Percentiles rank a stretch among this genome's conserved stretches.
Evolutionary conservation across 2,797 vertebrate genomes (phyloP).

Genomic region (Paguma larvata): DNA sequence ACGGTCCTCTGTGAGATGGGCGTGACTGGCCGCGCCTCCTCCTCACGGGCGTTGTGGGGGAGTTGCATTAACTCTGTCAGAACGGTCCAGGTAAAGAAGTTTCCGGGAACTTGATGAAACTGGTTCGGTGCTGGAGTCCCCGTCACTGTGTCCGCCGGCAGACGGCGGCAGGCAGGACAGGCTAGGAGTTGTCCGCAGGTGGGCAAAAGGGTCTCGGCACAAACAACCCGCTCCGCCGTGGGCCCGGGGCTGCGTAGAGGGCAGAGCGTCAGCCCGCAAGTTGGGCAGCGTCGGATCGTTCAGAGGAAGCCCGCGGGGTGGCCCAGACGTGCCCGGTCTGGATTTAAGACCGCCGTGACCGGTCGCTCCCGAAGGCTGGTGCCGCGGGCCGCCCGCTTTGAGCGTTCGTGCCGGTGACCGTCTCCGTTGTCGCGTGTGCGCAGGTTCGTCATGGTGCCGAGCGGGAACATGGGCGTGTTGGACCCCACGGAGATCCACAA

Average conservation of each 20-base stretch:
- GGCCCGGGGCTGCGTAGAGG: too few species aligned
- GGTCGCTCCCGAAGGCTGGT: background rate
- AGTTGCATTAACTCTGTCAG: background rate
- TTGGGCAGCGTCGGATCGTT: background rate
- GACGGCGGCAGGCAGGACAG: background rate
- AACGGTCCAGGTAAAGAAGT: background rate
- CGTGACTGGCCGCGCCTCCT: background rate
- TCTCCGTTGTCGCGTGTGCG: background rate
- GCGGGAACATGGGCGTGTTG: constrained; percentile 99
- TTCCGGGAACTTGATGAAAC: constrained; percentile 37
- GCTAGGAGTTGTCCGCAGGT: background rate
- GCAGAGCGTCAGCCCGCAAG: background rate
- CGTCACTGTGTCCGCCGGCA: background rate
- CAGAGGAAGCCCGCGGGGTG: background rate
- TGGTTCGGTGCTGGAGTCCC: background rate
- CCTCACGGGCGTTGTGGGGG: background rate
- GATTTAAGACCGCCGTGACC: background rate
- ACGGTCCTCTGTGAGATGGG: background rate
- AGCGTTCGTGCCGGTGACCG: background rate
- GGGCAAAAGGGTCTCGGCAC: background rate
- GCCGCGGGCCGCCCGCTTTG: background rate
- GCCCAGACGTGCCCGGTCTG: background rate
- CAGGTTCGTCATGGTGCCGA: constrained; percentile 96
- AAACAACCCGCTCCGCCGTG: too few species aligned
- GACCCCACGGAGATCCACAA: constrained; percentile 99